Conservation (phyloP, 2,888 invertebrate genomes). For the Drosophila acutilabella region DNA sequence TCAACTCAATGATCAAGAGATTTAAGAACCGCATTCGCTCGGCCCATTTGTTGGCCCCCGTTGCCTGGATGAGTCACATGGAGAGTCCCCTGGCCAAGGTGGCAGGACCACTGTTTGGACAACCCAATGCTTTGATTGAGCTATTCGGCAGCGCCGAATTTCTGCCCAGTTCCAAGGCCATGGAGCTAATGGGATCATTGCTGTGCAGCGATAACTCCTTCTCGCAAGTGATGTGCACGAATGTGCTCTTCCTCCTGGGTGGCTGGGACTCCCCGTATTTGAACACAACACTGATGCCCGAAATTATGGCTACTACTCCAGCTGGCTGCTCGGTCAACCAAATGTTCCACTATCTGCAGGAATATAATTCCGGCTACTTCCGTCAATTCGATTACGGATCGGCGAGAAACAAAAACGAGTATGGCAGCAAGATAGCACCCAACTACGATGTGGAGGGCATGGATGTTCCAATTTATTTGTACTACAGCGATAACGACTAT, state of each 20-base stretch:
- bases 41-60: conserved; percentile 77
- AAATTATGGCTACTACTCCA: conserved; percentile 77
- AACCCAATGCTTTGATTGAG: conserved; percentile 72
- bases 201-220: conserved; percentile 59
- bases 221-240: conserved; percentile 62
- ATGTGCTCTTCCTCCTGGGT: conserved; percentile 65
- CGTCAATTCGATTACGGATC: conserved; percentile 74
- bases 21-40: conserved; percentile 73
- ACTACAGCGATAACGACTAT: conserved; percentile 80
- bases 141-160: conserved; percentile 78
- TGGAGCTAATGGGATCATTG: conserved; percentile 68
- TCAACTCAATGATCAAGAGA: conserved; percentile 59
- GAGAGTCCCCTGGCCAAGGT: conserved; percentile 86
- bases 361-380: conserved; percentile 71
- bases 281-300: conserved; percentile 71
- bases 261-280: conserved; percentile 75
- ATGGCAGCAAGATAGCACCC: conserved; percentile 62
- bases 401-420: conserved; percentile 62
- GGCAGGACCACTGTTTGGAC: conserved; percentile 86
- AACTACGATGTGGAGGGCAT: conserved; percentile 62
- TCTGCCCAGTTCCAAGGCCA: conserved; percentile 61
- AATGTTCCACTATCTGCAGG: conserved; percentile 75
- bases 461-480: conserved; percentile 70
- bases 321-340: conserved; percentile 78
- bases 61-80: conserved; percentile 76